Conservation (phyloP, 2,797 vertebrate species). For the Fundulus diaphanus region DNA sequence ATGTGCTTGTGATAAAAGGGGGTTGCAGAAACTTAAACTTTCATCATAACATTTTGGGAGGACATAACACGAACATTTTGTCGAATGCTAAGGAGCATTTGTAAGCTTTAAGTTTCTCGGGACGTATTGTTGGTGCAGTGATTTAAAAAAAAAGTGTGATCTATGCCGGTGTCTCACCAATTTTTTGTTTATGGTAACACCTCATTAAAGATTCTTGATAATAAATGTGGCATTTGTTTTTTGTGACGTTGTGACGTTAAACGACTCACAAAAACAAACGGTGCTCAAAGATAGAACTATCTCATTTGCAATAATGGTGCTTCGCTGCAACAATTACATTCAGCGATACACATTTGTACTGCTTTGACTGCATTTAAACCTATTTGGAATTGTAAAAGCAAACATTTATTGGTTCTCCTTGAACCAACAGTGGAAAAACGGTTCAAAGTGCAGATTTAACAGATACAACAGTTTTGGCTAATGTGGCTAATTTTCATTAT, state of each 20-base stretch:
- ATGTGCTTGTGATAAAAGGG: not conserved
- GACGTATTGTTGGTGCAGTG: too few relatives aligned
- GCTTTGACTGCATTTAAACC: not conserved
- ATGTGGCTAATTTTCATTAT: not conserved
- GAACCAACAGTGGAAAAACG: too few relatives aligned
- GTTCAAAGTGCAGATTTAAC: not conserved
- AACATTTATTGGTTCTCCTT: conserved; percentile 1
- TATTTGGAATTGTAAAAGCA: not conserved
- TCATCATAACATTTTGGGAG: too few relatives aligned
- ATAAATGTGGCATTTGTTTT: not conserved
- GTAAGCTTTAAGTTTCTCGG: too few relatives aligned
- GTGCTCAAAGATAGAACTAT: not conserved
- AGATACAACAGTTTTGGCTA: not conserved
- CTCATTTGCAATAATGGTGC: not conserved
- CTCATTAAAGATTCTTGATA: too few relatives aligned
- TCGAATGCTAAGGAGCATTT: too few relatives aligned
- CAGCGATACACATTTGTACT: not conserved
- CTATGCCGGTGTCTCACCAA: too few relatives aligned
- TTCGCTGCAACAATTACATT: not conserved
- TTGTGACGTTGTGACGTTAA: not conserved
- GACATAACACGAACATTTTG: too few relatives aligned
- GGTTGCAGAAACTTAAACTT: not conserved
- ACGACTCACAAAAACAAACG: not conserved
- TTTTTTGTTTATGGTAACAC: too few relatives aligned
- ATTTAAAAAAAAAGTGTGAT: too few relatives aligned